phyloP scores from a whole-genome alignment of 2,797 vertebrate genomes.

The Falco biarmicus region DNA sequence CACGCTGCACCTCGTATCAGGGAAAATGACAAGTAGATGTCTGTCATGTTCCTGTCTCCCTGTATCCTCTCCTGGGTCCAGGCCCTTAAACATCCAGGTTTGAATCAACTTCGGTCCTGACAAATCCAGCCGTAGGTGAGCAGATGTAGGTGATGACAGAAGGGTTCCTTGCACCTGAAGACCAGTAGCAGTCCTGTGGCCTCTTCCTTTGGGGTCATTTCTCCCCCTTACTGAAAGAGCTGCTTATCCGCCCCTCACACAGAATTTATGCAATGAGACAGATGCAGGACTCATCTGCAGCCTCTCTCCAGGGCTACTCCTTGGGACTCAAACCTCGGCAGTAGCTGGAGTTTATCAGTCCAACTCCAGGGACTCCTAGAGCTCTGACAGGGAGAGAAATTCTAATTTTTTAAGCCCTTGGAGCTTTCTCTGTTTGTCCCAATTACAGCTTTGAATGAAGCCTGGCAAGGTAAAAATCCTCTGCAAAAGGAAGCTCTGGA shows the following conservation, averaged over 20 bases:
- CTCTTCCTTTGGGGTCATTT: not conserved
- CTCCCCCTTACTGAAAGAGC: not conserved
- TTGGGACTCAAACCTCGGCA: not conserved
- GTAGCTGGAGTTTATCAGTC: not conserved
- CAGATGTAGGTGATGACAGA: not conserved
- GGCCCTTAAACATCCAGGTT: not conserved
- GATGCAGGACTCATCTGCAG: not conserved
- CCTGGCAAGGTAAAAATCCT: not conserved
- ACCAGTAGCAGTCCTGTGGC: not conserved
- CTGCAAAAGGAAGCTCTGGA: not conserved
- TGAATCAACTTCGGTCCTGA: not conserved
- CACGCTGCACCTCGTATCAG: not conserved
- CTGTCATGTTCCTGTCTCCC: not conserved
- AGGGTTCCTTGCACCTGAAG: not conserved
- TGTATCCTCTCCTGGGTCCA: not conserved
- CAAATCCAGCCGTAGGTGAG: not conserved
- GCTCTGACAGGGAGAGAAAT: not conserved
- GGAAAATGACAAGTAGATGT: not conserved
- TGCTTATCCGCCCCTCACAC: not conserved
- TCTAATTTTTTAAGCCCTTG: not conserved
- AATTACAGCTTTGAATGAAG: not conserved
- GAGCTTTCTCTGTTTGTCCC: not conserved
- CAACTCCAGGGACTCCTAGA: not conserved
- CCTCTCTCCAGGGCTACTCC: not conserved
- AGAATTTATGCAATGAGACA: not conserved